These are phyloP conservation scores for Tokudaia tokunoshimensis DNA, from an alignment of 2,797 vertebrate species.

Conservation along the genomic window DNA sequence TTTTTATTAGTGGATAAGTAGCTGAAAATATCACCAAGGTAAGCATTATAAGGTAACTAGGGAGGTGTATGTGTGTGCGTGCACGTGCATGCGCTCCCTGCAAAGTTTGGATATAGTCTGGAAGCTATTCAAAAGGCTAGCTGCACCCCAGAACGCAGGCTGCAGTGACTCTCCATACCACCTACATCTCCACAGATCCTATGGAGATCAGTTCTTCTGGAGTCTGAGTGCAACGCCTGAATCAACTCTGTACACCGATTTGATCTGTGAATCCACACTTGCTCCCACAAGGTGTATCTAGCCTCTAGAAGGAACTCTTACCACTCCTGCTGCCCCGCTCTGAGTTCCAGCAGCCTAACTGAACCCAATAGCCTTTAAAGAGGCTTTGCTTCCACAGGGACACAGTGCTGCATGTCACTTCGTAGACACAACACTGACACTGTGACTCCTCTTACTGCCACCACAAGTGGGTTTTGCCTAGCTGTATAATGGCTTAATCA, in stretches of 20 bases:
- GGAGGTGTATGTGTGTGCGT: neutral
- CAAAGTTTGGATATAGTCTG: neutral
- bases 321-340: neutral
- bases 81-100: neutral
- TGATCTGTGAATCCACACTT: neutral
- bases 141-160: neutral
- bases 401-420: neutral
- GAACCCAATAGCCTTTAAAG: neutral
- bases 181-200: neutral
- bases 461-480: neutral
- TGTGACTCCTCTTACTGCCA: neutral
- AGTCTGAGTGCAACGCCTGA: neutral
- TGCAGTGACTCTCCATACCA: neutral
- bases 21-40: neutral
- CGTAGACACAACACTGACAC: neutral
- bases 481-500: neutral
- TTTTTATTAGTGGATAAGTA: neutral
- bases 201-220: neutral
- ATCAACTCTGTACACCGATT: neutral
- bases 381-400: neutral
- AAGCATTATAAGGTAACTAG: neutral
- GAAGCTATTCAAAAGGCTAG: neutral
- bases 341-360: neutral
- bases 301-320: neutral
- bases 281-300: neutral